phyloP scores from a whole-genome alignment of 2,113 vertebrate genomes.

The Euleptes europaea region DNA sequence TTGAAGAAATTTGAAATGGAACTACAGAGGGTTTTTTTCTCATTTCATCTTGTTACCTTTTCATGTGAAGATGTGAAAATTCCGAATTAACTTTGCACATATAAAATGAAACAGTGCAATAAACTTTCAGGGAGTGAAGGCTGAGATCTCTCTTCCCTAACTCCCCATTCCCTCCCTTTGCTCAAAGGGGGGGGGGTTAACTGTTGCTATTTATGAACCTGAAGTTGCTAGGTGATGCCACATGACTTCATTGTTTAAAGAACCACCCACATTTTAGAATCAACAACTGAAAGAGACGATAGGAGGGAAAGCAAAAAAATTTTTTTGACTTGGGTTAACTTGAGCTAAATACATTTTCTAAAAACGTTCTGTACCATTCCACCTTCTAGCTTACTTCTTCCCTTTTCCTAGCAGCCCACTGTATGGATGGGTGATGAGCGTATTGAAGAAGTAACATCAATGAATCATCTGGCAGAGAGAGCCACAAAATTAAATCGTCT shows the following conservation, averaged over 20 bases:
- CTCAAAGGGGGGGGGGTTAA: slow-evolving; percentile 39
- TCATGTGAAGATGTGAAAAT: not conserved
- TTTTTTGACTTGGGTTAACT: not conserved
- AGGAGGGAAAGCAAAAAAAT: slow-evolving; percentile 48
- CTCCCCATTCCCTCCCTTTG: not conserved
- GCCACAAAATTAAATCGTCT: slow-evolving; percentile 37
- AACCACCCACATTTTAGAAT: slow-evolving; percentile 68
- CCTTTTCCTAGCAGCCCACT: slow-evolving; percentile 46
- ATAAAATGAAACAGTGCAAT: not conserved
- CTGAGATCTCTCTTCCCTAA: not conserved
- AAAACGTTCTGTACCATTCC: slow-evolving; percentile 38
- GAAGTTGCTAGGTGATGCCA: slow-evolving; percentile 77
- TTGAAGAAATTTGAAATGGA: slow-evolving; percentile 25
- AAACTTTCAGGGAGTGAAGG: not conserved
- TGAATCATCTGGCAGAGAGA: slow-evolving; percentile 63
- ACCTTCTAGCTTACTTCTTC: slow-evolving; percentile 19
- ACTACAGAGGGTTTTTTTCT: not conserved
- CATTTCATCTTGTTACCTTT: not conserved
- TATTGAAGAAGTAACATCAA: slow-evolving; percentile 55
- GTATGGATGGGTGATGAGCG: slow-evolving; percentile 52
- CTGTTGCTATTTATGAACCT: slow-evolving; percentile 75
- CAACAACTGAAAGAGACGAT: slow-evolving; percentile 51
- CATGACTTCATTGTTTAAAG: slow-evolving; percentile 58
- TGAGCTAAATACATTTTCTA: slow-evolving; percentile 34
- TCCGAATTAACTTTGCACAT: not conserved